Evolutionary conservation across 2,888 invertebrate species (phyloP).

Genomic region (Microdon myrmicae): DNA sequence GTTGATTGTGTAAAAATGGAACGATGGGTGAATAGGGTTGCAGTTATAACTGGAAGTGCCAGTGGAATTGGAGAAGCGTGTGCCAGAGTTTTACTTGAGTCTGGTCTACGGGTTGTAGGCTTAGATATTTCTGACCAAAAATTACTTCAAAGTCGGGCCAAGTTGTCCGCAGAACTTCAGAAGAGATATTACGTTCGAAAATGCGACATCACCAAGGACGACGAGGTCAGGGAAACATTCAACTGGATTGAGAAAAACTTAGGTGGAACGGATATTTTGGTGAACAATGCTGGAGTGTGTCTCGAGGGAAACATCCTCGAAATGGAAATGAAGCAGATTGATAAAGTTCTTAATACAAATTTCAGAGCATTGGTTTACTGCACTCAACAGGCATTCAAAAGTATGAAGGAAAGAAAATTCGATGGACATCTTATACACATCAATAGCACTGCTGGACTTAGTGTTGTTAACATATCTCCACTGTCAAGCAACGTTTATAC

Average conservation of each 20-base stretch:
- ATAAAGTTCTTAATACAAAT: conserved; percentile 69
- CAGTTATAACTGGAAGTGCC: conserved; percentile 75
- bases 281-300: conserved; percentile 71
- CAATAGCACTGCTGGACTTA: conserved; percentile 66
- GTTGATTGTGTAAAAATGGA: too few species aligned
- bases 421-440: conserved; percentile 70
- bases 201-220: conserved; percentile 71
- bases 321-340: conserved; percentile 60
- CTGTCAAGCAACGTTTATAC: conserved; percentile 65
- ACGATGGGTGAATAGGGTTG: conserved; percentile 72
- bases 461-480: conserved; percentile 61
- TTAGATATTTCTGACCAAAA: conserved; percentile 69
- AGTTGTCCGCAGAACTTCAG: conserved; percentile 57
- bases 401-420: conserved; percentile 66
- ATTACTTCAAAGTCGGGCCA: conserved; percentile 58
- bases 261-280: conserved; percentile 70
- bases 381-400: conserved; percentile 68
- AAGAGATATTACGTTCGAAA: conserved; percentile 64
- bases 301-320: conserved; percentile 60
- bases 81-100: conserved; percentile 49
- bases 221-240: conserved; percentile 70
- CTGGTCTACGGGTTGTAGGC: conserved; percentile 71
- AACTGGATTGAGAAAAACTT: conserved; percentile 68
- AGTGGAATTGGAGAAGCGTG: conserved; percentile 69
- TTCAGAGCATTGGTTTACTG: conserved; percentile 68